Conservation (phyloP, 1,140 invertebrate species). For the Heliconius nattereri region DNA sequence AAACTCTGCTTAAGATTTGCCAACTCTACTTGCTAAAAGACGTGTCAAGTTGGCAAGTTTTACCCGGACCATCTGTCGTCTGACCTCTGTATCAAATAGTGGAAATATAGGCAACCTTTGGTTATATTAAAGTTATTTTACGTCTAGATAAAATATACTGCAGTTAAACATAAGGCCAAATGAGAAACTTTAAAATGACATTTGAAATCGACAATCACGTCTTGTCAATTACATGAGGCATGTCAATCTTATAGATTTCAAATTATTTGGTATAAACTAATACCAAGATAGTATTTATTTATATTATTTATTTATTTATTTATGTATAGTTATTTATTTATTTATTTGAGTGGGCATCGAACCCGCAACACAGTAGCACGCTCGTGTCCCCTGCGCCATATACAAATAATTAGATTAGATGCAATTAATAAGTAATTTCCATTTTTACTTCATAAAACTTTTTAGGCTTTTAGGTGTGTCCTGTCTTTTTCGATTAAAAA, state of each 20-base stretch:
- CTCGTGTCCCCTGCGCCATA: too few relatives aligned
- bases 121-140: neutral
- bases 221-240: neutral
- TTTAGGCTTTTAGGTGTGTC: too few relatives aligned
- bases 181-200: slow-evolving; percentile 8
- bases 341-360: too few relatives aligned
- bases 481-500: too few relatives aligned
- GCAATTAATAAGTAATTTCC: too few relatives aligned
- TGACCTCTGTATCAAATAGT: neutral
- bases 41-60: neutral
- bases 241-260: neutral
- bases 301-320: too few relatives aligned
- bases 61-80: neutral
- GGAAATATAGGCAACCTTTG: neutral
- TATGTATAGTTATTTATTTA: too few relatives aligned
- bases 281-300: too few relatives aligned
- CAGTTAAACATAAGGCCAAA: neutral
- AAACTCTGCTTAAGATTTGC: neutral
- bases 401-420: too few relatives aligned
- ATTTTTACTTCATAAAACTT: too few relatives aligned
- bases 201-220: neutral
- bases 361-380: too few relatives aligned
- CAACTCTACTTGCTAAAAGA: neutral
- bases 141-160: neutral
- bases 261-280: neutral